Base-by-base conservation (phyloP, 2,113 vertebrate genomes). In the Hylia prasina region DNA sequence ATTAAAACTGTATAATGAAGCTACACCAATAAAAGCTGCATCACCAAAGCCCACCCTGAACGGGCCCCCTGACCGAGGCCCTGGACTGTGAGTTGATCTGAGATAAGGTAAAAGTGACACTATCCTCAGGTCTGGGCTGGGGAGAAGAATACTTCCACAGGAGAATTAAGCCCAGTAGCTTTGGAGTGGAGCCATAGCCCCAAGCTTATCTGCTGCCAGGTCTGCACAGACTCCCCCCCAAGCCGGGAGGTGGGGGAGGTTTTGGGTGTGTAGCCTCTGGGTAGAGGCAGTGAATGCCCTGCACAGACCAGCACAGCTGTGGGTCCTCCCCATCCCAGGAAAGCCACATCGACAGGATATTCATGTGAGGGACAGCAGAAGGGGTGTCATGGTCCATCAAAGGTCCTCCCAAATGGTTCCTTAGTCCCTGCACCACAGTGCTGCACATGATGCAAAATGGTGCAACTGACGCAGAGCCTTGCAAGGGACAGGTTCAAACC, bases 161-260 rank as follows among this genome's bases (percentile, higher is more conserved):
- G 15, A 50, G 10, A 57, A 66, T 42, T 25, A 42, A 42, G 24
- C 20, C 35, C 51, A 57, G 35, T 24, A 57, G 25, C 21, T 86
- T 35, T 0, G 0, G 16, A 45, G 31, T 25, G 44, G 51, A 66
- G 51, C 51, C 42, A 42, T 0, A 76, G 31, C 17, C 30, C 61
- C 51, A 76, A 18, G 44, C 25, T 68, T 44, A 68, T 86, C 71
- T 22, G 71, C 61, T 42, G 17, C 71, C 31, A 42, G 44, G 44
- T 31, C 44, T 66, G 71, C 44, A 50, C 24, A 35, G 15, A 48
- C 50, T 42, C 10, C 35, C 7, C 35, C 18, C 21, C 19, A 27
- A 1, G 5, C 15, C 1, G 0, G 12, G 15, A 56, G 60, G 8
- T n/a, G 65, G 35, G 42, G 57, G 33, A 47, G 10, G 20, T 57